Evolutionary conservation across 2,113 vertebrate genomes (phyloP).

Genomic region (Cyanoderma ruficeps): DNA sequence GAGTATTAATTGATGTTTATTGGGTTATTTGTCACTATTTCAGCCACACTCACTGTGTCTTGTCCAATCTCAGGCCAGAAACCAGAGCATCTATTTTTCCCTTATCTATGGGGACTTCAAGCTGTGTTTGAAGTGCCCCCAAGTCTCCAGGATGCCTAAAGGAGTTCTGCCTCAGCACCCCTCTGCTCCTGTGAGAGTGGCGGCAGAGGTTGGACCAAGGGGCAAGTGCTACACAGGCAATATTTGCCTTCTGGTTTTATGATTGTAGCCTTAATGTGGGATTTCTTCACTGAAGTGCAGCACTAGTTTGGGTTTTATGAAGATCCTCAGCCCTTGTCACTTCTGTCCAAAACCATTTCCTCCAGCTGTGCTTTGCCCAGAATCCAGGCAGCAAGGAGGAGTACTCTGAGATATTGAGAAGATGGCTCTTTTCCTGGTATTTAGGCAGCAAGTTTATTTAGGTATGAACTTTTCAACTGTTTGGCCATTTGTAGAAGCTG

Average conservation of each 20-base stretch:
- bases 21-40: not conserved
- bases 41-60: not conserved
- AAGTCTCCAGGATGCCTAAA: not conserved
- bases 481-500: not conserved
- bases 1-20: not conserved
- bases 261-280: not conserved
- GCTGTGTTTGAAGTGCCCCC: not conserved
- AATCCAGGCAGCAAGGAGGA: not conserved
- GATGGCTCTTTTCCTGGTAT: not conserved
- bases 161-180: not conserved
- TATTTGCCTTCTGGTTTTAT: not conserved
- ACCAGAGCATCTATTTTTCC: not conserved
- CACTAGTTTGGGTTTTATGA: not conserved
- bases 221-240: not conserved
- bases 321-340: not conserved
- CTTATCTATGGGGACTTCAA: not conserved
- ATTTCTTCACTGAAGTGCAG: not conserved
- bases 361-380: not conserved
- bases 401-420: not conserved
- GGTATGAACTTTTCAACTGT: not conserved
- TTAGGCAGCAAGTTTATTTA: not conserved
- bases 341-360: not conserved
- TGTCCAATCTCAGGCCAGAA: not conserved
- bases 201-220: accelerated
- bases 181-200: accelerated